phyloP scores from a whole-genome alignment of 2,797 vertebrate species.

The Artibeus jamaicensis region DNA sequence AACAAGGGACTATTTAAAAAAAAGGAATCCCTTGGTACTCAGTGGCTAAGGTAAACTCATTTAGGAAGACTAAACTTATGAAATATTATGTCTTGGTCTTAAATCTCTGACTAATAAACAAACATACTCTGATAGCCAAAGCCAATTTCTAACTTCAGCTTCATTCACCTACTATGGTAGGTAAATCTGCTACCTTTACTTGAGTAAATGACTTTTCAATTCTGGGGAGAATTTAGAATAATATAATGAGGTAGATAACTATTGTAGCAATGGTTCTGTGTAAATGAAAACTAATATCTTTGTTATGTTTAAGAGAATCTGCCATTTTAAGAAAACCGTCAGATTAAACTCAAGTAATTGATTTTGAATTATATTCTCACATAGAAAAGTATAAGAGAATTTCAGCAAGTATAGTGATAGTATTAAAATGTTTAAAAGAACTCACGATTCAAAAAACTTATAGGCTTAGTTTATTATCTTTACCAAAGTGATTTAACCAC shows the following conservation, averaged over 20 bases:
- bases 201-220: slow-evolving; percentile 27
- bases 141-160: not conserved
- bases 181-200: not conserved
- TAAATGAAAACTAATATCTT: slow-evolving; percentile 38
- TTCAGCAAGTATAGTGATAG: not conserved
- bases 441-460: slow-evolving; percentile 31
- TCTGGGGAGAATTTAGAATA: slow-evolving; percentile 29
- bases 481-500: slow-evolving; percentile 2
- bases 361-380: slow-evolving; percentile 51
- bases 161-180: not conserved
- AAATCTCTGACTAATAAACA: slow-evolving; percentile 32
- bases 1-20: not conserved
- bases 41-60: not conserved
- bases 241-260: slow-evolving; percentile 8
- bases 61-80: not conserved
- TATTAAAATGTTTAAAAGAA: slow-evolving; percentile 51
- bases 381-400: not conserved
- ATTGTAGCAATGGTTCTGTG: not conserved
- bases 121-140: not conserved
- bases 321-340: slow-evolving; percentile 23
- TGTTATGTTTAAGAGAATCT: slow-evolving; percentile 16
- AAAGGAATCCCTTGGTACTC: not conserved
- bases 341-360: slow-evolving; percentile 16
- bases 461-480: slow-evolving; percentile 41
- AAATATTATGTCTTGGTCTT: slow-evolving; percentile 14